phyloP scores from a whole-genome alignment of 1,140 invertebrate species.

The Bilobella aurantiaca region DNA sequence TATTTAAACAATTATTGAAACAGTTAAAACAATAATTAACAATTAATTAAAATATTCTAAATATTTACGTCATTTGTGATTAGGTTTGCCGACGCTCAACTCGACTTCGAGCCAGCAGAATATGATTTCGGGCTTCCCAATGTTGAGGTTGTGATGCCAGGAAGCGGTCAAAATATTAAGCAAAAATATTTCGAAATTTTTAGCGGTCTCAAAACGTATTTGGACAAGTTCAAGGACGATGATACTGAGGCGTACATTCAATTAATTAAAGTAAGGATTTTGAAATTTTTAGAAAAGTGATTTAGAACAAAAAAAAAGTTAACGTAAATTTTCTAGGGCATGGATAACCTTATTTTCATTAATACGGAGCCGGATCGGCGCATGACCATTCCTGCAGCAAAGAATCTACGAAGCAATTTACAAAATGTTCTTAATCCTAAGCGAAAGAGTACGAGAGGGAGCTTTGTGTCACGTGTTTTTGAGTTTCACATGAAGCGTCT shows the following conservation, averaged over 20 bases:
- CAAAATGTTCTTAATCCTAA: conserved; percentile 21
- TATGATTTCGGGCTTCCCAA: conserved; percentile 20
- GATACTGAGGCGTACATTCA: conserved; percentile 60
- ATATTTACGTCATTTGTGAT: background rate
- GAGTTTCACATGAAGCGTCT: conserved; percentile 27
- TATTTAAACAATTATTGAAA: no score
- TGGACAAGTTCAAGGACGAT: conserved; percentile 47
- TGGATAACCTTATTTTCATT: conserved; percentile 25
- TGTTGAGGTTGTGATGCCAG: conserved; percentile 20
- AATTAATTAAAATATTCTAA: conserved; percentile 38
- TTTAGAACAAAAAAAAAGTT: conserved; percentile 6
- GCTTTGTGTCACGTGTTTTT: conserved; percentile 16
- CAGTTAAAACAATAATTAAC: no score
- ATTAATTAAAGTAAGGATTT: conserved; percentile 46
- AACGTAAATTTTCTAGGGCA: conserved; percentile 16
- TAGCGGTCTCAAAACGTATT: conserved; percentile 14
- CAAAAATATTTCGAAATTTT: conserved; percentile 34
- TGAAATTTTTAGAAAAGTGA: conserved; percentile 13
- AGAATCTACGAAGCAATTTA: background rate
- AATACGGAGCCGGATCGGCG: conserved; percentile 16
- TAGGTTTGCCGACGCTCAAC: conserved; percentile 15
- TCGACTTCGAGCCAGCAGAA: conserved; percentile 18
- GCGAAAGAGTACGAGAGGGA: conserved; percentile 22
- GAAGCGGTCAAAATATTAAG: conserved; percentile 16
- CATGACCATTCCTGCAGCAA: background rate